Evolutionary conservation across 30 jellyfish, hydroid and myxozoan genomes (phyloP).

Genomic region (Aurelia coerulea): DNA sequence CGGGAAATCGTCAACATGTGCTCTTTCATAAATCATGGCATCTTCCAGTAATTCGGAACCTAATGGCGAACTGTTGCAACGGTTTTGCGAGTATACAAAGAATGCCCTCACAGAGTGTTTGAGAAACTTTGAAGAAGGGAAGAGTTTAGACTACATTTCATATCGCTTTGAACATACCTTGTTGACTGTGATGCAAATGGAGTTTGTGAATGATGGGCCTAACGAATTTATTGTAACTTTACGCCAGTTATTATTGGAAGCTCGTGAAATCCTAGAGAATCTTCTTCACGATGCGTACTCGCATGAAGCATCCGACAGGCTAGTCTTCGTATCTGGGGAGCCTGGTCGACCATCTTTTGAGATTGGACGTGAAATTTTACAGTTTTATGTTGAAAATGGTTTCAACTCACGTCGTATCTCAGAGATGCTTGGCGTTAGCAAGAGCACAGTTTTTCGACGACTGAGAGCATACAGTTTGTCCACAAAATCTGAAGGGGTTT

Average conservation of each 20-base stretch:
- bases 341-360: conserved; percentile 36
- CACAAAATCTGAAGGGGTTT: conserved; percentile 13
- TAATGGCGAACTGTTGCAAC: too few relatives aligned
- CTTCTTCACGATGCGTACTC: too few relatives aligned
- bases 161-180: conserved; percentile 33
- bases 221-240: conserved; percentile 12
- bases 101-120: too few relatives aligned
- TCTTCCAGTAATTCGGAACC: too few relatives aligned
- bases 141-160: background rate
- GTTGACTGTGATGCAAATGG: conserved; percentile 28
- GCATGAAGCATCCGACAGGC: background rate
- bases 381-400: conserved; percentile 32
- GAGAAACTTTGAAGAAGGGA: too few relatives aligned
- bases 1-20: too few relatives aligned
- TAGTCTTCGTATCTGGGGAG: conserved; percentile 34
- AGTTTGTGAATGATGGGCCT: conserved; percentile 16
- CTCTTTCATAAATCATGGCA: too few relatives aligned
- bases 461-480: conserved; percentile 32
- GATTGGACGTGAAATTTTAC: conserved; percentile 19
- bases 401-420: conserved; percentile 21
- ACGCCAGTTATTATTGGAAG: conserved; percentile 4
- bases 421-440: conserved; percentile 52
- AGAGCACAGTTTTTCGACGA: conserved; percentile 40
- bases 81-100: too few relatives aligned
- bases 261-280: too few relatives aligned